Evolutionary conservation across 2,888 invertebrate species (phyloP).

Genomic region (Mimachlamys varia): DNA sequence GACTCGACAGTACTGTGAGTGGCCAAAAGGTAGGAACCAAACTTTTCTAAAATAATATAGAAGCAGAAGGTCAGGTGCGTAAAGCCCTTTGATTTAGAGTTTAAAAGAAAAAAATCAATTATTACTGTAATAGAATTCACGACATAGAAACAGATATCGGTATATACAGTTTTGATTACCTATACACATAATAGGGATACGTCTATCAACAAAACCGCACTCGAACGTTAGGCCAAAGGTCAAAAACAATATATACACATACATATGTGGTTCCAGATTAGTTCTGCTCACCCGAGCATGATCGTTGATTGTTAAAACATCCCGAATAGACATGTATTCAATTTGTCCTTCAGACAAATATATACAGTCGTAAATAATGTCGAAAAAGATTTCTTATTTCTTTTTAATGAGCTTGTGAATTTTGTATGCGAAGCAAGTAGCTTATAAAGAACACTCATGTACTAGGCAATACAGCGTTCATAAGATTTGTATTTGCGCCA

Average conservation of each 20-base stretch:
- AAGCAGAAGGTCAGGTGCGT: too few relatives aligned
- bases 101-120: too few relatives aligned
- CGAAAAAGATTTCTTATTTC: background rate
- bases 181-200: too few relatives aligned
- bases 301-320: background rate
- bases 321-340: background rate
- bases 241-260: background rate
- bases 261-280: background rate
- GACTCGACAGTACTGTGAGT: too few relatives aligned
- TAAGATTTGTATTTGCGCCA: background rate
- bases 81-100: too few relatives aligned
- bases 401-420: background rate
- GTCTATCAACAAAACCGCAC: background rate
- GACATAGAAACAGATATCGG: too few relatives aligned
- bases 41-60: too few relatives aligned
- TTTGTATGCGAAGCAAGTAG: background rate
- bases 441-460: background rate
- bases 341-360: background rate
- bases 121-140: too few relatives aligned
- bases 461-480: background rate
- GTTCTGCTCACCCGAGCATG: background rate
- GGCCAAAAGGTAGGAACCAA: too few relatives aligned
- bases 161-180: too few relatives aligned
- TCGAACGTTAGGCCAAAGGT: background rate
- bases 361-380: conserved; percentile 11